Evolutionary conservation across 2,888 invertebrate species (phyloP).

Genomic region (Papilio protenor): DNA sequence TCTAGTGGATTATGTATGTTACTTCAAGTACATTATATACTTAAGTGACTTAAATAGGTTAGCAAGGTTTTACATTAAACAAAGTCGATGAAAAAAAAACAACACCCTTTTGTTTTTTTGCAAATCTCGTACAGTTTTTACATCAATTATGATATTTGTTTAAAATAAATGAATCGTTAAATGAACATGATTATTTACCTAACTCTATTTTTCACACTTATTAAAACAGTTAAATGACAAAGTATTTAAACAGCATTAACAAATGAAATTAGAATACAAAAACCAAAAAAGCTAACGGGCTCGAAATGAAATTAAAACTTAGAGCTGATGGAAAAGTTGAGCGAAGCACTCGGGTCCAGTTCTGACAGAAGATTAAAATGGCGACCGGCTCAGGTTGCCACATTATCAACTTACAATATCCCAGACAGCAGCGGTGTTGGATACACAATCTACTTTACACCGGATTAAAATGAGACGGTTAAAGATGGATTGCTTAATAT

Average conservation of each 20-base stretch:
- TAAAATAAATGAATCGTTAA: too few relatives aligned
- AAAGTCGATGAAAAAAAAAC: neutral
- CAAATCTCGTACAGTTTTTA: neutral
- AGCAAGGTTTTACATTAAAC: neutral
- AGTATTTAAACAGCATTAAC: slow-evolving; percentile 24
- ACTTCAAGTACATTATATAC: neutral
- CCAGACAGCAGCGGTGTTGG: slow-evolving; percentile 45
- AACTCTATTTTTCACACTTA: neutral
- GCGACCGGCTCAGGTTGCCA: slow-evolving; percentile 42
- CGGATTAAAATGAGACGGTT: slow-evolving; percentile 35
- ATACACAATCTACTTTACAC: slow-evolving; percentile 21
- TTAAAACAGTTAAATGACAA: neutral
- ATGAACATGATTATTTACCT: too few relatives aligned
- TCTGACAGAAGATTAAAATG: slow-evolving; percentile 44
- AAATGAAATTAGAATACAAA: slow-evolving; percentile 50
- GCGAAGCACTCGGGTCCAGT: slow-evolving; percentile 46
- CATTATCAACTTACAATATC: slow-evolving; percentile 44
- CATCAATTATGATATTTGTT: neutral
- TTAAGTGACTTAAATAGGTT: neutral
- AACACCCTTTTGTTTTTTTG: neutral
- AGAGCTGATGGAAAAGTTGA: slow-evolving; percentile 58
- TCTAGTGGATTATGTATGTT: slow-evolving; percentile 42
- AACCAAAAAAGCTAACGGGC: slow-evolving; percentile 60
- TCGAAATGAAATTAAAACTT: slow-evolving; percentile 73
- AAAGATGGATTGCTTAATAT: slow-evolving; percentile 40